Base-by-base conservation (phyloP, 92 coral and sea anemone genomes). In the Chrysogorgia sp. region DNA sequence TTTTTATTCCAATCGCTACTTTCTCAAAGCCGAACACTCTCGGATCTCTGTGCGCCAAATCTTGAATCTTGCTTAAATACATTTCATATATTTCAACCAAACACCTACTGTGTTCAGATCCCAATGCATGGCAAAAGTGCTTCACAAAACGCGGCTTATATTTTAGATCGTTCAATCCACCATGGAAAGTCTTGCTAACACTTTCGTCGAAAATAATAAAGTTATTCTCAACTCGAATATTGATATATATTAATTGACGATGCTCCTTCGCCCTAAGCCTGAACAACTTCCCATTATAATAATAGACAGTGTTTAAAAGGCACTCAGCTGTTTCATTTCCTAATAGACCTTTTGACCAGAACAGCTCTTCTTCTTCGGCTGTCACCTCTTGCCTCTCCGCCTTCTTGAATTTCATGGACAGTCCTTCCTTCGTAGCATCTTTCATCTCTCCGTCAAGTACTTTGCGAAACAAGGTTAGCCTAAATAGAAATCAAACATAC, bases 401-500 rank as follows among this genome's bases (percentile, higher is more conserved):
- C 43, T 58, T 75, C 81, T 55, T 75, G 40, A 5, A 65, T 75
- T 57, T 75, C 2, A 17, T 31, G 71, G 65, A 31, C 69, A 21
- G 59, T 15, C n/a, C 79, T 61, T 49, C 41, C 59, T 50, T 72
- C 37, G 41, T 26, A 49, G 64, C 68, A 58, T 75, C 81, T 58
- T 65, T 53, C 81, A 75, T 75, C 52, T 75, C 81, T 20, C 81
- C 81, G 43, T 75, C 81, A 24, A 75, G n/a, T n/a, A n/a, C n/a
- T n/a, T n/a, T n/a, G n/a, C n/a, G n/a, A n/a, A n/a, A n/a, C n/a
- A n/a, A n/a, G n/a, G n/a, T n/a, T n/a, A n/a, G n/a, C n/a, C n/a
- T n/a, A n/a, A n/a, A n/a, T n/a, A n/a, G n/a, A n/a, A n/a, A n/a
- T n/a, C n/a, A n/a, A n/a, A n/a, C n/a, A n/a, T n/a, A n/a, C n/a